Conservation (phyloP, 2,888 invertebrate genomes). For the Smittia aterrima region DNA sequence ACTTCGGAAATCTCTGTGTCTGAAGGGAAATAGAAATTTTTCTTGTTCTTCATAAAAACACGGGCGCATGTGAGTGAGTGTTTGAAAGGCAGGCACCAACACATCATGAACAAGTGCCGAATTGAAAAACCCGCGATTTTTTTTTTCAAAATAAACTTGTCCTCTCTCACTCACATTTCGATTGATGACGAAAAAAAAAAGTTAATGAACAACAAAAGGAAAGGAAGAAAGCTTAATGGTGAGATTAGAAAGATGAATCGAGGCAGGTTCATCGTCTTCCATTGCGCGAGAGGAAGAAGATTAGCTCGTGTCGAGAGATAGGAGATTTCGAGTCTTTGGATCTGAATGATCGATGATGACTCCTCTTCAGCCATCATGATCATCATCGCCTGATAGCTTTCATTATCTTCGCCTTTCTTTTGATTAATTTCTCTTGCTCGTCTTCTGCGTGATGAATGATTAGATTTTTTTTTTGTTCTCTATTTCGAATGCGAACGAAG, state of each 20-base stretch:
- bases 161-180: neutral
- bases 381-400: neutral
- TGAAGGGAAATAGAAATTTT: neutral
- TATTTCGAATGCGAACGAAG: neutral
- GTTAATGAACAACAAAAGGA: neutral
- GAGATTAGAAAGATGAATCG: neutral
- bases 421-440: conserved; percentile 15
- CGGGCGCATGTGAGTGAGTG: neutral
- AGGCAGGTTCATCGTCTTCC: conserved; percentile 2
- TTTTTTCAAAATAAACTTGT: conserved; percentile 34
- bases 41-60: conserved; percentile 3
- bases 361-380: neutral
- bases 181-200: neutral
- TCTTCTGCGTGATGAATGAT: conserved; percentile 19
- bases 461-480: neutral
- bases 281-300: neutral
- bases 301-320: neutral
- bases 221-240: too few species aligned
- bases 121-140: conserved; percentile 28
- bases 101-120: neutral
- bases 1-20: neutral
- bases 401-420: conserved; percentile 5
- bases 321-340: neutral
- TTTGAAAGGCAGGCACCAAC: neutral
- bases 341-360: neutral